These are phyloP conservation scores for Setipinna tenuifilis DNA, from an alignment of 2,797 vertebrate genomes.

Conservation along the genomic window DNA sequence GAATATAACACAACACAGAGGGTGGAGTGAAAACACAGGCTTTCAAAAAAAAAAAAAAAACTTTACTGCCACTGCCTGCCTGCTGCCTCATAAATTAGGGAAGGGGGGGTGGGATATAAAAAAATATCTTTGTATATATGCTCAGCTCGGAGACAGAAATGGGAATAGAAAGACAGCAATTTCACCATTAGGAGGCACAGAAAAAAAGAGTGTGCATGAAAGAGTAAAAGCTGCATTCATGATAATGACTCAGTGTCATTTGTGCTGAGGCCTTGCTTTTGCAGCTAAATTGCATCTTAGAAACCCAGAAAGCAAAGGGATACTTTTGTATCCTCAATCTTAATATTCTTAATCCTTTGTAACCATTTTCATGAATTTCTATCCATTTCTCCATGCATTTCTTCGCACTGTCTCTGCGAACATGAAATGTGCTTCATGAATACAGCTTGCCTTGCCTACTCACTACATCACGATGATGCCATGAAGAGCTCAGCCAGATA, in stretches of 20 bases:
- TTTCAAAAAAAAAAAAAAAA: slow-evolving; percentile 29
- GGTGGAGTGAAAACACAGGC: slow-evolving; percentile 50
- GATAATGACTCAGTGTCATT: slow-evolving; percentile 72
- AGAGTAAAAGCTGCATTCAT: slow-evolving; percentile 5
- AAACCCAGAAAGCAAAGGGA: slow-evolving; percentile 37
- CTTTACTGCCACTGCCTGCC: slow-evolving; percentile 28
- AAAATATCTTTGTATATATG: background rate
- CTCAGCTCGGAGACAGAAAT: slow-evolving; percentile 6
- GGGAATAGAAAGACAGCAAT: slow-evolving; percentile 18
- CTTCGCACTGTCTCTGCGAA: too few species aligned
- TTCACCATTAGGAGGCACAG: slow-evolving; percentile 27
- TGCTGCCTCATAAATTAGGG: background rate
- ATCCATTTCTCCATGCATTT: too few species aligned
- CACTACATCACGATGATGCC: too few species aligned
- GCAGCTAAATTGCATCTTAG: slow-evolving; percentile 53
- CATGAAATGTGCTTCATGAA: too few species aligned
- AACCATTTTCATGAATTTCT: too few species aligned
- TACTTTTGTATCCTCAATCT: background rate
- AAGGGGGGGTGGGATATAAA: background rate
- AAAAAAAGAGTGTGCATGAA: background rate
- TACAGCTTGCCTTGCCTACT: too few species aligned
- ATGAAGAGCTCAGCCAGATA: background rate
- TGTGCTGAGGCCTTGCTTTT: slow-evolving; percentile 66
- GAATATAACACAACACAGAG: slow-evolving; percentile 52
- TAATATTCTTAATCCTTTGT: too few species aligned